phyloP scores from a whole-genome alignment of 2,888 invertebrate genomes.

The Caenorhabditis angaria region DNA sequence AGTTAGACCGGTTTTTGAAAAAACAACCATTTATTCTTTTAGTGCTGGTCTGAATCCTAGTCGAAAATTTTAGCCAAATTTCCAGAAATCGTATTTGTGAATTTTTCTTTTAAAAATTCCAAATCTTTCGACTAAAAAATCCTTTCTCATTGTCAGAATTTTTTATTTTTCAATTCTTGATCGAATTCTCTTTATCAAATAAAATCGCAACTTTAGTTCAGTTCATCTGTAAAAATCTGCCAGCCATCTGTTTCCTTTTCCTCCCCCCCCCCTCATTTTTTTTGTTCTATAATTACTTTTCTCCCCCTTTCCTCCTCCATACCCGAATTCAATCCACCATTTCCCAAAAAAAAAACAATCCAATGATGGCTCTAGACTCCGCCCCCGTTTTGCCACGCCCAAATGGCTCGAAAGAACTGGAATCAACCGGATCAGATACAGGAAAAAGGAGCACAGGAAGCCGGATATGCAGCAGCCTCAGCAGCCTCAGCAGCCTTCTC shows the following conservation, averaged over 20 bases:
- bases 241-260: not conserved
- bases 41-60: no score
- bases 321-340: conserved; percentile 27
- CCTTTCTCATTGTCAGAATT: not conserved
- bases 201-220: not conserved
- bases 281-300: conserved; percentile 4
- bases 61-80: no score
- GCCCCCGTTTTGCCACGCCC: conserved; percentile 13
- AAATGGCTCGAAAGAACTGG: conserved; percentile 13
- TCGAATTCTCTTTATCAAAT: not conserved
- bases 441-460: conserved; percentile 48
- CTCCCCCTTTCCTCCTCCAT: not conserved
- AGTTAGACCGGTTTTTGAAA: no score
- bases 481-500: not conserved
- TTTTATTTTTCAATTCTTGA: not conserved
- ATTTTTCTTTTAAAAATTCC: not conserved
- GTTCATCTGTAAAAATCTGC: not conserved
- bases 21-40: no score
- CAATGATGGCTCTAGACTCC: conserved; percentile 13
- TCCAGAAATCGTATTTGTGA: no score
- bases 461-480: conserved; percentile 13
- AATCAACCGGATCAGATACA: conserved; percentile 43
- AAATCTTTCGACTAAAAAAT: not conserved
- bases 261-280: not conserved
- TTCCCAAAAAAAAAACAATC: conserved; percentile 10